Evolutionary conservation across 2,797 vertebrate genomes (phyloP).

Genomic region (Manis pentadactyla): DNA sequence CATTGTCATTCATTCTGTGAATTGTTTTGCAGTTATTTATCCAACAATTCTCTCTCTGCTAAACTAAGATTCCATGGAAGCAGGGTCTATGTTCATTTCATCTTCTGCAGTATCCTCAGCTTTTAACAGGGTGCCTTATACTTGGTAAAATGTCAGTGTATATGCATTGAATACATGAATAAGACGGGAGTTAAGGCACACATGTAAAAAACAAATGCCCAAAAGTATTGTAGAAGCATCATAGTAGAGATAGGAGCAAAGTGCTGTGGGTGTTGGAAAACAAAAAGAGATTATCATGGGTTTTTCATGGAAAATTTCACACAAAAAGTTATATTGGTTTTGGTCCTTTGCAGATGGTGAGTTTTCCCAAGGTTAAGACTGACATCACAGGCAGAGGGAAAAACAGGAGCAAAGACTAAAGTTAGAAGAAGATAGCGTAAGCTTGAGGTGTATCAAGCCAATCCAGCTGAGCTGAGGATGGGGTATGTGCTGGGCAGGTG

Average conservation of each 20-base stretch:
- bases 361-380: background rate
- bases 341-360: background rate
- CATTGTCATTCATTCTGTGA: background rate
- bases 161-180: background rate
- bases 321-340: background rate
- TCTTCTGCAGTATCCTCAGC: background rate
- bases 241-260: background rate
- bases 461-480: background rate
- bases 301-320: background rate
- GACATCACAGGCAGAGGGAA: background rate
- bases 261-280: background rate
- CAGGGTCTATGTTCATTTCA: background rate
- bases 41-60: background rate
- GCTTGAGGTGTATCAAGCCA: background rate
- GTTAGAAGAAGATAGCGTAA: background rate
- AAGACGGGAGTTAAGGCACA: background rate
- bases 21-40: background rate
- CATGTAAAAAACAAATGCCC: background rate
- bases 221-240: background rate
- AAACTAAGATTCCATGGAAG: background rate
- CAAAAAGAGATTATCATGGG: background rate
- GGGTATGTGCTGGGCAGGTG: background rate
- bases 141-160: background rate
- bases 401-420: background rate
- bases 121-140: background rate